Conservation (phyloP, 2,797 vertebrate genomes). For the Bradypodion ventrale region DNA sequence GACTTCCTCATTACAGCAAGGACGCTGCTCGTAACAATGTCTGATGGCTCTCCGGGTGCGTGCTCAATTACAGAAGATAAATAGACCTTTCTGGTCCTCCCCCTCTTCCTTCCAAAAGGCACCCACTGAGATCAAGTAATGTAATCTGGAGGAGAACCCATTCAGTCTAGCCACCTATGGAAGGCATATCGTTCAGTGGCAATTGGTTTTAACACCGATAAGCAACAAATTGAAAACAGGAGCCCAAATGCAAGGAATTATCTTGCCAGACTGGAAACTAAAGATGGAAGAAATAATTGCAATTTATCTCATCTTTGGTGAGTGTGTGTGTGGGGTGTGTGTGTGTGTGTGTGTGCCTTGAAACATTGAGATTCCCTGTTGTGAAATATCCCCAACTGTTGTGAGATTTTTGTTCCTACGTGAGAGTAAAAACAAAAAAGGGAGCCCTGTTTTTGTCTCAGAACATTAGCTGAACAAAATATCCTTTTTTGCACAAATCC, state of each 20-base stretch:
- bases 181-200: background rate
- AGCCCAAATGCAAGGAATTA: background rate
- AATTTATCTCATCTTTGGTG: too few species aligned
- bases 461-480: too few species aligned
- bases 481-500: background rate
- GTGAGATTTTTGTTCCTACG: too few species aligned
- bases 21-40: background rate
- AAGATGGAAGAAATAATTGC: too few species aligned
- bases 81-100: background rate
- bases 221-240: too few species aligned
- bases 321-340: too few species aligned
- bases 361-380: too few species aligned
- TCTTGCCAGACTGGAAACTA: too few species aligned
- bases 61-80: constrained; percentile 1
- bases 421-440: too few species aligned
- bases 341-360: too few species aligned
- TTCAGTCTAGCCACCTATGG: background rate
- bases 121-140: constrained; percentile 5
- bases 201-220: background rate
- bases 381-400: too few species aligned
- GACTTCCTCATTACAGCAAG: constrained; percentile 22
- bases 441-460: too few species aligned
- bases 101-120: background rate
- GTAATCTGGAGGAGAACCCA: background rate
- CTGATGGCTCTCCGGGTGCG: constrained; percentile 28